These are phyloP conservation scores for Thymelicus lineola DNA, from an alignment of 2,888 invertebrate genomes.

Conservation along the genomic window DNA sequence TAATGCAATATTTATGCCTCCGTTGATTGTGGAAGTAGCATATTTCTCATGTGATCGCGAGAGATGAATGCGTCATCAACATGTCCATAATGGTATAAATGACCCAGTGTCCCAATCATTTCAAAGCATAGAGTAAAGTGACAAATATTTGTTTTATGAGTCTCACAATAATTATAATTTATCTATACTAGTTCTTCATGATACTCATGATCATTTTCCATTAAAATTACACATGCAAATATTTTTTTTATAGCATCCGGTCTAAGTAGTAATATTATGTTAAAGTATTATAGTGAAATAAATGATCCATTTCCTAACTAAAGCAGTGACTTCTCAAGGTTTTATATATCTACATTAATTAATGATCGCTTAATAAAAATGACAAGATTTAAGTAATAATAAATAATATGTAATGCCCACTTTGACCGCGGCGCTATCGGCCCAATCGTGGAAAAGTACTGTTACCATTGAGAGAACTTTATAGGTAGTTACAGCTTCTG, in stretches of 20 bases:
- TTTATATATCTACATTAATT: conserved; percentile 15
- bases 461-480: background rate
- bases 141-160: conserved; percentile 40
- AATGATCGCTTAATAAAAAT: background rate
- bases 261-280: conserved; percentile 27
- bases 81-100: conserved; percentile 44
- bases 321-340: conserved; percentile 28
- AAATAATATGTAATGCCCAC: no score
- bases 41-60: conserved; percentile 55
- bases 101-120: conserved; percentile 17
- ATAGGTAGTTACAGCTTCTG: no score
- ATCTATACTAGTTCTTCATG: conserved; percentile 17
- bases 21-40: conserved; percentile 43
- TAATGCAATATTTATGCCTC: conserved; percentile 24
- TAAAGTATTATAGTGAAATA: conserved; percentile 23
- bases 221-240: conserved; percentile 14
- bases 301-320: conserved; percentile 35
- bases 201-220: conserved; percentile 16
- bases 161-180: conserved; percentile 15
- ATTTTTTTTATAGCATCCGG: conserved; percentile 33
- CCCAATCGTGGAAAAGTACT: background rate
- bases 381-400: background rate
- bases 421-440: no score
- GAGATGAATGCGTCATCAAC: conserved; percentile 41
- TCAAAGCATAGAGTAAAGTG: conserved; percentile 47